phyloP scores from a whole-genome alignment of 2,797 vertebrate species.

The Amazona finschi region DNA sequence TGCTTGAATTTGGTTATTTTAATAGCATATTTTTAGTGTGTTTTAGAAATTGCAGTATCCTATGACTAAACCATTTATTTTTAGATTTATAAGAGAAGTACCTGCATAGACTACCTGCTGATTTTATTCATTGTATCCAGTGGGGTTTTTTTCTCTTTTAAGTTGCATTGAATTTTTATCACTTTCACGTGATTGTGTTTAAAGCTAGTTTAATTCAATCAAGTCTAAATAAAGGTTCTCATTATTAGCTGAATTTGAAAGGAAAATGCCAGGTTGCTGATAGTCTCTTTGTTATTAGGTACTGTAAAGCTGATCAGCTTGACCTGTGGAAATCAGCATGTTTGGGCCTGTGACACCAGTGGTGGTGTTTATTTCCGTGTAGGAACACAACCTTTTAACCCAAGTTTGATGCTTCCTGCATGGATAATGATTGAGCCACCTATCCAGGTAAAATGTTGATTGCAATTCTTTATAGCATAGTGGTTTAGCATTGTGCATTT shows the following conservation, averaged over 20 bases:
- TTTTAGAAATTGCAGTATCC: background rate
- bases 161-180: background rate
- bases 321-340: constrained; percentile 92
- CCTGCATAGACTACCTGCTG: background rate
- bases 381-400: constrained; percentile 94
- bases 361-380: constrained; percentile 94
- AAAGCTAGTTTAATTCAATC: background rate
- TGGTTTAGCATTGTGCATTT: background rate
- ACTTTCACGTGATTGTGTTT: background rate
- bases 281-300: constrained; percentile 72
- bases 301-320: constrained; percentile 83
- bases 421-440: constrained; percentile 98
- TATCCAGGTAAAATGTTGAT: constrained; percentile 79
- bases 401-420: constrained; percentile 95
- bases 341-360: constrained; percentile 91
- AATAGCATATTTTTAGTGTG: background rate
- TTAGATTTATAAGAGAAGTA: background rate
- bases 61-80: background rate
- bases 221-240: background rate
- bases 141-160: background rate
- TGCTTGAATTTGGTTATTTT: background rate
- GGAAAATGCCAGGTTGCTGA: background rate
- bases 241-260: background rate
- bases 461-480: background rate
- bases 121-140: background rate